Base-by-base conservation (phyloP, 2,797 vertebrate genomes). In the Parotocinclus haroldoi region DNA sequence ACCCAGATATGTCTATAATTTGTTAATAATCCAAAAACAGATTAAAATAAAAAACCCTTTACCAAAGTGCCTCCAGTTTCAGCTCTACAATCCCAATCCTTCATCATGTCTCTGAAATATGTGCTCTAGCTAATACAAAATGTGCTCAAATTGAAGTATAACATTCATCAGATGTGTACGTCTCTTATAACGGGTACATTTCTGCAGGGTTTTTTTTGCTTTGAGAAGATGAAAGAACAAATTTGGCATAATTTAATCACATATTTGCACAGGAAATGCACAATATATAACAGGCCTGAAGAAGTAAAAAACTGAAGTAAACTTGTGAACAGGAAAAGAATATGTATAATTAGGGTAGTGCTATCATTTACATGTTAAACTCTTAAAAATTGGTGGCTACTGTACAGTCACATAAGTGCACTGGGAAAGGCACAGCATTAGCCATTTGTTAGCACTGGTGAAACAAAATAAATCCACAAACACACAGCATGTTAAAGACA, bases 391-490 rank as follows among this genome's bases (percentile, higher is more conserved):
- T 54, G 63, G 53, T 70, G 45, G 51, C 57, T 55, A 68, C 50
- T 72, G 69, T 75, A 77, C 66, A 77, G 73, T 75, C 70, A 77
- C 72, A 27, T 5, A 71, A 57, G 51, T 48, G 57, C 66, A 66
- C 66, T 54, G 19, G 70, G 62, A 72, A 81, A 81, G 79, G 77
- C 79, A 81, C 77, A 68, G 75, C 39, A 55, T 66, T 61, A 71
- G 73, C 68, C 79, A 68, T 63, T 63, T 27, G 67, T 59, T 70
- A 63, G 36, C 71, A 71, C 56, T 63, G 62, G 67, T 73, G 56
- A 74, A 70, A 39, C 39, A 58, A 58, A 63, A 59, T 19, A 63
- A 51, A 42, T 7, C 14, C 36, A 10, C 17, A 27, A 27, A 27
- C 27, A 27, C 27, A 27, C 27, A 27, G 27, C 27, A 27, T 2